A percentile compares a stretch with the other conserved stretches of the same genome.
Conservation (phyloP, 2,113 vertebrate genomes). For the Sardina pilchardus region DNA sequence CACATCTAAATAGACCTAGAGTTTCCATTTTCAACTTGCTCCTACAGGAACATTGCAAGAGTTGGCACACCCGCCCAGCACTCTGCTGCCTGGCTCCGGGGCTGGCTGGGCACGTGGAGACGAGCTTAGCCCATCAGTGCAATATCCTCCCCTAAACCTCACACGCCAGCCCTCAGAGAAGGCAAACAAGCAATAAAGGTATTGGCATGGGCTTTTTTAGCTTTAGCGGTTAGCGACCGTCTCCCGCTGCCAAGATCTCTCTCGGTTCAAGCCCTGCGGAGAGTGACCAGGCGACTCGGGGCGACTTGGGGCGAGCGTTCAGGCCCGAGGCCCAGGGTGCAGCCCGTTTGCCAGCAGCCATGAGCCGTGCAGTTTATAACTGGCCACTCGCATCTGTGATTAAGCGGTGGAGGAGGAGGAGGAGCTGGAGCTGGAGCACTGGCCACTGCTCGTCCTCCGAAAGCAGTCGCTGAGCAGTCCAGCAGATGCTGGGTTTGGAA, state of each 20-base stretch:
- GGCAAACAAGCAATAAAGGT: conserved; percentile 9
- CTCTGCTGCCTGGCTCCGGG: background rate
- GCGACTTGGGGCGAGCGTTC: background rate
- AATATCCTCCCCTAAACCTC: conserved; percentile 13
- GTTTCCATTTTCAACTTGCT: background rate
- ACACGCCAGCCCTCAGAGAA: background rate
- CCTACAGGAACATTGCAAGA: background rate
- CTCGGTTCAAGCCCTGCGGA: background rate
- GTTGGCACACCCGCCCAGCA: background rate
- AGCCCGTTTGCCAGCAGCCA: background rate
- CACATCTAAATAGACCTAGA: background rate
- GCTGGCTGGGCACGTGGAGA: background rate
- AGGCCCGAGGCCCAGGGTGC: background rate
- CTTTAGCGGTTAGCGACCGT: background rate
- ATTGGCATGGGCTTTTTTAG: background rate
- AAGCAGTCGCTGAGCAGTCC: background rate
- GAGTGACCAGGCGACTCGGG: background rate
- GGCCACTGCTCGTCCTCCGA: background rate
- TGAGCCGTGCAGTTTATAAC: background rate
- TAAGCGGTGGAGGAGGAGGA: background rate
- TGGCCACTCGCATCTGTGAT: background rate
- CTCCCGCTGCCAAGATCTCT: background rate
- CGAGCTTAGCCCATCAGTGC: background rate
- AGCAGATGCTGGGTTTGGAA: background rate
- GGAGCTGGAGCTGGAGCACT: background rate